Base-by-base conservation (phyloP, 2,113 vertebrate genomes). In the Mesitornis unicolor region DNA sequence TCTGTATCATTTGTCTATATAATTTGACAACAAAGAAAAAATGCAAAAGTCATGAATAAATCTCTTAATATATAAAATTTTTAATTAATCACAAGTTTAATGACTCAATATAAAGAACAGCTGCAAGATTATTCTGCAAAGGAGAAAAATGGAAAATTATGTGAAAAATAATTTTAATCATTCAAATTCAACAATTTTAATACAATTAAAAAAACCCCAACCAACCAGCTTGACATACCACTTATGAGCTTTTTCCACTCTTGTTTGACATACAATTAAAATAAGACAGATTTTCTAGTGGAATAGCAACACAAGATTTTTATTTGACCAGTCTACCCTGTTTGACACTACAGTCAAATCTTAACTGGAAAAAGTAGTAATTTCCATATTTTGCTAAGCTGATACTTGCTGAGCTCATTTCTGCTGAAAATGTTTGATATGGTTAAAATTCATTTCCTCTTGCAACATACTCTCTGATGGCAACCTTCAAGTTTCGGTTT, bases 131-230 rank as follows among this genome's bases (percentile, higher is more conserved):
- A 88, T 45, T 17, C 33, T 59, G 38, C 63, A 95, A 96, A 95
- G 36, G 42, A 95, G 12, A 45, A 94, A 94, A 81, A 78, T 3
- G 3, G 50, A 89, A 95, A 93, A 92, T 20, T 57, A 63, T 77
- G 54, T 40, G 11, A n/a, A 86, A 95, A 91, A 64, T 70, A 68
- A 40, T 92, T 92, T 96, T 74, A 89, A 94, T 68, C 4, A 94
- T 84, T 91, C 26, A 93, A 84, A 75, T 53, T 87, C 53, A 67
- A n/a, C 16, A 50, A 33, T 69, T 81, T 90, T 91, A 19, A 16
- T 63, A 12, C 22, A 69, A 84, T 64, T 0, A 59, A 92, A 96
- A 81, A 84, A 6, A n/a, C n/a, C n/a, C n/a, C n/a, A n/a, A n/a
- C n/a, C n/a, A n/a, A n/a, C n/a, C 61, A 77, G 24, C 31, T 81